phyloP scores from a whole-genome alignment of 2,797 vertebrate genomes.

The Sebastes cheni region DNA sequence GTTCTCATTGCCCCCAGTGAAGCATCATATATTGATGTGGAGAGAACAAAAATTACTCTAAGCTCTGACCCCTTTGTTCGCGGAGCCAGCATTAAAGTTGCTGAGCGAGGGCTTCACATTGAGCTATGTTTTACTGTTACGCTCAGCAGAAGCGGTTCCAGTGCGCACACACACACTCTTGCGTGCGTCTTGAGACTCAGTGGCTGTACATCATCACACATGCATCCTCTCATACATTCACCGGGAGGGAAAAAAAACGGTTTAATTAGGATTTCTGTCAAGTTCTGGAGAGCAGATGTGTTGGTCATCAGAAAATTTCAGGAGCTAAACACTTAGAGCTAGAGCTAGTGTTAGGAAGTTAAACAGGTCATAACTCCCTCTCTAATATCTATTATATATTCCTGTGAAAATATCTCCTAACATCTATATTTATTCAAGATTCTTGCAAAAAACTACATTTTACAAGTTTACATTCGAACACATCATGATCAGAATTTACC shows the following conservation, averaged over 20 bases:
- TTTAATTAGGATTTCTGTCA: background rate
- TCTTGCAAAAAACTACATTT: too few species aligned
- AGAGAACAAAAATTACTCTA: conserved; percentile 69
- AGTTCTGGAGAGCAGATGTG: background rate
- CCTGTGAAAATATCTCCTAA: too few species aligned
- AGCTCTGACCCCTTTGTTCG: conserved; percentile 73
- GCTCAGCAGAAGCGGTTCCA: conserved; percentile 67
- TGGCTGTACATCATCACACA: background rate
- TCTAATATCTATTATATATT: too few species aligned
- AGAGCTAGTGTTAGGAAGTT: too few species aligned
- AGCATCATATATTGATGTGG: conserved; percentile 69
- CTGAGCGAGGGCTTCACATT: conserved; percentile 76
- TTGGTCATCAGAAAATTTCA: background rate
- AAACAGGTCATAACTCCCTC: too few species aligned
- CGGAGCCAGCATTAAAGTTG: conserved; percentile 75
- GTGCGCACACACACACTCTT: conserved; percentile 5
- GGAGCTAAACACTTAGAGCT: too few species aligned
- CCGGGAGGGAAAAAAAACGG: background rate
- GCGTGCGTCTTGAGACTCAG: background rate
- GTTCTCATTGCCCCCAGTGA: conserved; percentile 55
- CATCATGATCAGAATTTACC: too few species aligned
- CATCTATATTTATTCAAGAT: too few species aligned
- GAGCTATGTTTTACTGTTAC: conserved; percentile 67
- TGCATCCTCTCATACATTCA: background rate
- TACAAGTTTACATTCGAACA: too few species aligned